Conservation (phyloP, 23 tunicate genomes). For the Clavelina lepadiformis region DNA sequence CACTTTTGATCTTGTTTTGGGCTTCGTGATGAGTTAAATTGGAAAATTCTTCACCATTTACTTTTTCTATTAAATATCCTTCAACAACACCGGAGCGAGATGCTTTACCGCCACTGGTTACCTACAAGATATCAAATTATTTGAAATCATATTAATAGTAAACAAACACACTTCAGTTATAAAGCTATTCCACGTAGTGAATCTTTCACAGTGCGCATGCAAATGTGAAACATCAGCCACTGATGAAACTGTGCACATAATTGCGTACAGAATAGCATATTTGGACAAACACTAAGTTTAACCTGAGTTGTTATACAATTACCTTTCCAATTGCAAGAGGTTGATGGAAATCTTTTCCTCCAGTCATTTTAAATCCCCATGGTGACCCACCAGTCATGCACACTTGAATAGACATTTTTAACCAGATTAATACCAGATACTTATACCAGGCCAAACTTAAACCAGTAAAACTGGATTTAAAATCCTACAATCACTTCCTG, state of each 20-base stretch:
- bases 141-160: too few relatives aligned
- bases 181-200: too few relatives aligned
- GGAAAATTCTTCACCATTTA: constrained; percentile 78
- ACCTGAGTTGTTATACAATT: neutral
- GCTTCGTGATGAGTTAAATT: constrained; percentile 79
- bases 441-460: too few relatives aligned
- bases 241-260: neutral
- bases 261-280: neutral
- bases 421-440: too few relatives aligned
- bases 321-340: constrained; percentile 94
- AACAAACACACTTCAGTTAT: too few relatives aligned
- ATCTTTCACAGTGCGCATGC: too few relatives aligned
- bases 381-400: constrained; percentile 88
- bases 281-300: neutral
- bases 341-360: constrained; percentile 78
- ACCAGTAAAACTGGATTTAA: too few relatives aligned
- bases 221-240: neutral
- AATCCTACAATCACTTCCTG: too few relatives aligned
- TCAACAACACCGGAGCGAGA: constrained; percentile 52
- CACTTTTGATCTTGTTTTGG: constrained; percentile 71
- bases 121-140: constrained; percentile 45
- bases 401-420: constrained; percentile 19
- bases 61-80: constrained; percentile 60
- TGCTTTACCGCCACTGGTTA: constrained; percentile 86
- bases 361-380: constrained; percentile 97